Conservation (phyloP, 2,113 vertebrate genomes). For the Proteles cristata region DNA sequence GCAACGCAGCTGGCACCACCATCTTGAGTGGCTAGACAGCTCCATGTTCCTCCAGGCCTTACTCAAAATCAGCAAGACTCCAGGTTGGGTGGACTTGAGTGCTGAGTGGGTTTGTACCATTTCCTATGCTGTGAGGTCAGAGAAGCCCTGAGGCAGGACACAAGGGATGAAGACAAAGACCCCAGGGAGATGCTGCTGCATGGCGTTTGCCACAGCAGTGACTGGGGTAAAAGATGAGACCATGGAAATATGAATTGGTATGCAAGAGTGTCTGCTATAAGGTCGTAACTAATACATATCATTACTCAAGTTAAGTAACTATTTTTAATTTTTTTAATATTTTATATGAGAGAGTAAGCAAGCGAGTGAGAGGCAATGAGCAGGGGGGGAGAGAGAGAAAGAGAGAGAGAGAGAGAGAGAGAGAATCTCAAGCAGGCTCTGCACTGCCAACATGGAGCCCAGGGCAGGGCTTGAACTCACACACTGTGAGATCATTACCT, state of each 20-base stretch:
- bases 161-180: neutral
- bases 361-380: too few relatives aligned
- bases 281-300: neutral
- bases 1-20: too few relatives aligned
- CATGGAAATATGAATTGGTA: neutral
- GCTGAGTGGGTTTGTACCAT: neutral
- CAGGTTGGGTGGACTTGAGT: neutral
- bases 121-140: neutral
- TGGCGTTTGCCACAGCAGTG: accelerated
- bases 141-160: neutral
- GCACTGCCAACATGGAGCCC: too few relatives aligned
- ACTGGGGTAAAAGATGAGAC: neutral
- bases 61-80: neutral
- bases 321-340: neutral
- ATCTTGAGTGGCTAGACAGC: neutral
- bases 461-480: too few relatives aligned
- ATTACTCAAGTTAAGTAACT: neutral
- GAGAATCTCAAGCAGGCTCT: too few relatives aligned
- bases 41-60: neutral
- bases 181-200: accelerated
- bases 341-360: too few relatives aligned
- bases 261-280: accelerated
- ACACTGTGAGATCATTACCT: too few relatives aligned
- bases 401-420: too few relatives aligned
- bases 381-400: too few relatives aligned